A percentile compares a stretch with the other conserved stretches of the same genome.
These are phyloP conservation scores for Onchidella celtica DNA, from an alignment of 2,888 invertebrate genomes.

Conservation along the genomic window DNA sequence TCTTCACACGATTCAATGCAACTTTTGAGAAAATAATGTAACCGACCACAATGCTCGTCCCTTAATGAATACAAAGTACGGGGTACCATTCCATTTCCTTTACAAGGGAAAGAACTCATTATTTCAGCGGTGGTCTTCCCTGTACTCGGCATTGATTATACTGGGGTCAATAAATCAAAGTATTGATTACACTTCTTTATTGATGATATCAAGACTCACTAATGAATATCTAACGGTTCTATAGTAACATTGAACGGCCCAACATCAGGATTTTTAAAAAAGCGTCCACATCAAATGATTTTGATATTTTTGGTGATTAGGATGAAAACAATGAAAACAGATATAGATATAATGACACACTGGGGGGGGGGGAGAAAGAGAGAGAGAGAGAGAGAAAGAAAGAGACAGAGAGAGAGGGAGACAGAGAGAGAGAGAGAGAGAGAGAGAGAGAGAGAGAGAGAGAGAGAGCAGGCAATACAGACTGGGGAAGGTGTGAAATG, in stretches of 20 bases:
- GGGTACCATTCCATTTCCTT: background rate
- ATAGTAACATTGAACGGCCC: too few species aligned
- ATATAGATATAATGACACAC: background rate
- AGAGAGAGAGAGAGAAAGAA: constrained; percentile 30
- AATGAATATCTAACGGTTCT: too few species aligned
- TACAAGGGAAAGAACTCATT: background rate
- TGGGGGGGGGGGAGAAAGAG: constrained; percentile 10
- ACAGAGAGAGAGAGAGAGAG: background rate
- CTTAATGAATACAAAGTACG: too few species aligned
- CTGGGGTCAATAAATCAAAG: background rate
- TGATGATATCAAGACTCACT: background rate
- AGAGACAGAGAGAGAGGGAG: constrained; percentile 17
- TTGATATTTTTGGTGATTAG: background rate
- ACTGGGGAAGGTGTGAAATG: background rate
- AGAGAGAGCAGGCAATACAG: background rate
- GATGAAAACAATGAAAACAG: background rate
- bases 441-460: background rate
- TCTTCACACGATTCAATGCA: too few species aligned
- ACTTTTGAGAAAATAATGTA: too few species aligned
- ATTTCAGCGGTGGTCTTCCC: background rate
- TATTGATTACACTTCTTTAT: background rate
- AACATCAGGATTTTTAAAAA: too few species aligned
- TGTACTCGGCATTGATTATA: background rate
- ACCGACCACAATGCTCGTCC: too few species aligned
- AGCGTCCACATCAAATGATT: background rate